Percentiles rank a stretch among this genome's conserved stretches.
Conservation (phyloP, 2,888 invertebrate genomes). For the Dichetophora obliterata region DNA sequence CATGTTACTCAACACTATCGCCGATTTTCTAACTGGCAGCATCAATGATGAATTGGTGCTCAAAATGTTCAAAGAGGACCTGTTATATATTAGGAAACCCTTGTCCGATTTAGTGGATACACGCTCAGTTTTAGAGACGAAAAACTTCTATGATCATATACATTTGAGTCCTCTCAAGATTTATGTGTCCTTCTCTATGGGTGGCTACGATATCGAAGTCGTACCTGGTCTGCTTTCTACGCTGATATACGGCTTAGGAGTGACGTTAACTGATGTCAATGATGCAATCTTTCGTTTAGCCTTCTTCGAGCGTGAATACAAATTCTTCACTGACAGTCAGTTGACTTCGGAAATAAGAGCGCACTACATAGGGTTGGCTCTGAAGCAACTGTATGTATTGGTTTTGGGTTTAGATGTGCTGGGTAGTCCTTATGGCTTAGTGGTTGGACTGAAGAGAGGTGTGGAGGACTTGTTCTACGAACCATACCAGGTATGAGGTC, state of each 20-base stretch:
- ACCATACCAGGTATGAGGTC: slow-evolving; percentile 85
- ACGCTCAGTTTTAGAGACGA: slow-evolving; percentile 85
- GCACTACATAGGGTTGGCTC: slow-evolving; percentile 93
- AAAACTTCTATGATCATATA: slow-evolving; percentile 95
- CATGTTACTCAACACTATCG: slow-evolving; percentile 86
- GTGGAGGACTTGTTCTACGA: slow-evolving; percentile 99
- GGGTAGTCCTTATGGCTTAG: slow-evolving; percentile 97
- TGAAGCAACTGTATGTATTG: slow-evolving; percentile 96
- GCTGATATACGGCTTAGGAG: slow-evolving; percentile 94
- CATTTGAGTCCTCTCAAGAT: slow-evolving; percentile 99
- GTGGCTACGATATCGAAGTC: slow-evolving; percentile 74
- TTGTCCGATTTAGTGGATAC: slow-evolving; percentile 82
- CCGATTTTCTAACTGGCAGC: slow-evolving; percentile 79
- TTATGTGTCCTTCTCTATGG: slow-evolving; percentile 96
- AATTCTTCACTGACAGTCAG: slow-evolving; percentile 91
- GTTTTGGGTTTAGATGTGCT: slow-evolving; percentile 97
- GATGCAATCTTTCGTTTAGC: slow-evolving; percentile 95
- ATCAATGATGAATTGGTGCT: slow-evolving; percentile 80
- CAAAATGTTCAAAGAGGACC: slow-evolving; percentile 80
- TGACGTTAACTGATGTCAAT: slow-evolving; percentile 97
- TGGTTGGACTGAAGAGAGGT: slow-evolving; percentile 94
- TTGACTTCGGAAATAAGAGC: slow-evolving; percentile 84
- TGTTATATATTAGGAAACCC: slow-evolving; percentile 78
- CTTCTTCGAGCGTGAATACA: slow-evolving; percentile 91
- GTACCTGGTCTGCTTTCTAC: slow-evolving; percentile 84